Base-by-base conservation (phyloP, 2,797 vertebrate species). In the Cyclopterus lumpus region DNA sequence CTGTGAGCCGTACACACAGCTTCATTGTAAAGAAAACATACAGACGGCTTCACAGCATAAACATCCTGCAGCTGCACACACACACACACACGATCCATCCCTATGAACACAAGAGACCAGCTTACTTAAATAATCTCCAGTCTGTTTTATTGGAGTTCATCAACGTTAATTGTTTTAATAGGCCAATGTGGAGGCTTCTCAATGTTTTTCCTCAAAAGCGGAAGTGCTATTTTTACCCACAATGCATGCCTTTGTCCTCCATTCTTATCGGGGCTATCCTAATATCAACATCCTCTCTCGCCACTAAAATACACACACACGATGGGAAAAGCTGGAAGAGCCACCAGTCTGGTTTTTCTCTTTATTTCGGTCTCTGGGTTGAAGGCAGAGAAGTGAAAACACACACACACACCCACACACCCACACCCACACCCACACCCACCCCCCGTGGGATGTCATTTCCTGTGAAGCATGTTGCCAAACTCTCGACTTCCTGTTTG, bases 171-270 rank as follows among this genome's bases (percentile, higher is more conserved):
- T 86, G 85, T 90, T 91, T 88, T 67, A 49, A 76, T 63, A 80
- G 53, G 55, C 67, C 63, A 16, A 61, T 20, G 65, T 36, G 9
- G 44, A 79, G 67, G 76, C 64, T 73, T 68, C 49, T 74, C 71
- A 1, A 20, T 89, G 85, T 85, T 88, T 86, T 87, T 69, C 81
- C 81, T 86, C 67, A 86, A 85, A 89, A 55, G 73, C 84, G 88
- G 90, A 92, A 89, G 89, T 30, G 82, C 82, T 84, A 78, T 87
- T 86, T 82, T 73, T 77, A 78, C 40, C 75, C 61, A 91, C 88
- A 93, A 91, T 89, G 73, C 75, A 55, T 12, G 77, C 72, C 83
- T 91, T 93, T 93, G 91, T 93, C 78, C 72, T 80, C 75, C 30
- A 92, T 92, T 83, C 73, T 90, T 92, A 94, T 93, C 91, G 0